Conservation (phyloP, 1,140 invertebrate species). For the Vanessa atalanta region DNA sequence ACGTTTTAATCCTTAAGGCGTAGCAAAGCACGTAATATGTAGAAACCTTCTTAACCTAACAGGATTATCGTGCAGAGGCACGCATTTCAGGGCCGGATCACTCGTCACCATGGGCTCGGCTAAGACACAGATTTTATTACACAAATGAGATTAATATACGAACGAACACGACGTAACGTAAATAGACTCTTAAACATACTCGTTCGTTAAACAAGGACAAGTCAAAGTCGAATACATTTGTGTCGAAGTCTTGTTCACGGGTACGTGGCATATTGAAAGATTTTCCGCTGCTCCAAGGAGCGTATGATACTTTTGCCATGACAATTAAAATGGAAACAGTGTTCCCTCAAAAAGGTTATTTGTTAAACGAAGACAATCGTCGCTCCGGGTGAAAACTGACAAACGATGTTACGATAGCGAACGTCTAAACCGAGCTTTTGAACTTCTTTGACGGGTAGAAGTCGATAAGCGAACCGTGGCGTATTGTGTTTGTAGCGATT, state of each 20-base stretch:
- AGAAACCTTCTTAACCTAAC: slow-evolving; percentile 86
- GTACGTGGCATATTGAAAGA: slow-evolving; percentile 44
- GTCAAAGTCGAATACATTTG: slow-evolving; percentile 54
- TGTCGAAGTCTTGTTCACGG: slow-evolving; percentile 36
- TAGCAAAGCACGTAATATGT: slow-evolving; percentile 84
- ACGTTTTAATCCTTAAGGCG: slow-evolving; percentile 83
- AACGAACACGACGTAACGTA: slow-evolving; percentile 56
- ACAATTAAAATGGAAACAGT: slow-evolving; percentile 69
- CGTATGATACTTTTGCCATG: slow-evolving; percentile 47
- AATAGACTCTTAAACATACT: slow-evolving; percentile 48
- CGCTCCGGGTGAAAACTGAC: slow-evolving; percentile 65
- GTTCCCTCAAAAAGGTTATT: slow-evolving; percentile 67
- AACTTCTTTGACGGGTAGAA: slow-evolving; percentile 72
- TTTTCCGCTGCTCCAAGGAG: slow-evolving; percentile 37
- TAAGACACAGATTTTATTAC: slow-evolving; percentile 80
- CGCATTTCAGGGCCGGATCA: slow-evolving; percentile 79
- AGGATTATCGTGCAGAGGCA: slow-evolving; percentile 84
- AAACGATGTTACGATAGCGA: slow-evolving; percentile 67
- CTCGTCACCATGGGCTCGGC: slow-evolving; percentile 67
- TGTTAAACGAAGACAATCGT: slow-evolving; percentile 66
- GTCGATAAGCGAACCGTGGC: slow-evolving; percentile 66
- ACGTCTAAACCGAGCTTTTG: slow-evolving; percentile 75
- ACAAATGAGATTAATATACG: slow-evolving; percentile 78
- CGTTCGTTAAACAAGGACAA: slow-evolving; percentile 49
- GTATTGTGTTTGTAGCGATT: slow-evolving; percentile 55